A percentile compares a stretch with the other conserved stretches of the same genome.
Evolutionary conservation across 2,888 invertebrate genomes (phyloP).

Genomic region (Hanleya hanleyi): DNA sequence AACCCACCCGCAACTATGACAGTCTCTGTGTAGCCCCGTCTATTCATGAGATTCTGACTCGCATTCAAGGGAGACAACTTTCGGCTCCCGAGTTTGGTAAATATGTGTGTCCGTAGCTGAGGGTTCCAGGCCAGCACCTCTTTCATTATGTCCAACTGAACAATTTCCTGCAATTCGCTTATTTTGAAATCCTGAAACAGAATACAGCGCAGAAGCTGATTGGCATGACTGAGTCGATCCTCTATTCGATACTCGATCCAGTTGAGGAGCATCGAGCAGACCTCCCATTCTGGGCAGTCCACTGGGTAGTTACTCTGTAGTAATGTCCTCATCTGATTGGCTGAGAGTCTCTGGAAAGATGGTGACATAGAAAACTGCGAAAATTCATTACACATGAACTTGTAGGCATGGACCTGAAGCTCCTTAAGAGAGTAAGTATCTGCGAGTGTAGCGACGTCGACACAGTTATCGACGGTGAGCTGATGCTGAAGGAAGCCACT

Average conservation of each 20-base stretch:
- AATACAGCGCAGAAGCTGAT: conserved; percentile 75
- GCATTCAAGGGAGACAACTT: not conserved
- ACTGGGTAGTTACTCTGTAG: conserved; percentile 81
- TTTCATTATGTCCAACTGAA: conserved; percentile 21
- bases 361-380: conserved; percentile 78
- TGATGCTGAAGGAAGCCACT: conserved; percentile 80
- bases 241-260: conserved; percentile 77
- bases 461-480: conserved; percentile 82
- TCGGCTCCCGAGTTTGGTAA: not conserved
- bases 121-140: conserved; percentile 2
- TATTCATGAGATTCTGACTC: conserved; percentile 76
- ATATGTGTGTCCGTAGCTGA: not conserved
- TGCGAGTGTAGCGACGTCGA: conserved; percentile 82
- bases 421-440: conserved; percentile 80
- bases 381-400: conserved; percentile 80
- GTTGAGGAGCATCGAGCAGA: conserved; percentile 77
- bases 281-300: conserved; percentile 80
- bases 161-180: conserved; percentile 30
- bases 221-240: conserved; percentile 72
- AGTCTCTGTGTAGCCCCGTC: conserved; percentile 81
- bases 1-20: conserved; percentile 83
- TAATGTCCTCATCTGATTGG: conserved; percentile 79
- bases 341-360: conserved; percentile 79
- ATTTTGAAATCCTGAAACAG: conserved; percentile 74
- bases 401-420: conserved; percentile 78